Conservation (phyloP, 2,888 invertebrate species). For the Ceratothoa steindachneri region DNA sequence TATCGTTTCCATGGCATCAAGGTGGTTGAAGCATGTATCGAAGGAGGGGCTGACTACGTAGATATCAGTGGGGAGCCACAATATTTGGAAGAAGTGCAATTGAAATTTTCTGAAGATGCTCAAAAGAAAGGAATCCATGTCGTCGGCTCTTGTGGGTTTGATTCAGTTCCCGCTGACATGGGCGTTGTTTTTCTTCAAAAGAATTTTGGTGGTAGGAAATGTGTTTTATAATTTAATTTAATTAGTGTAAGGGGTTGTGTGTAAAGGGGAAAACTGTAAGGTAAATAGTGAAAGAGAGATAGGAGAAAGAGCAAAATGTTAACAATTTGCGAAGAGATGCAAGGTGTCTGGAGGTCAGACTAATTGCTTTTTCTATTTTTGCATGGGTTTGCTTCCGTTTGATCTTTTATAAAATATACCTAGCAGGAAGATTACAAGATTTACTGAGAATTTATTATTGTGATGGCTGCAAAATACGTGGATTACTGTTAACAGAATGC, state of each 20-base stretch:
- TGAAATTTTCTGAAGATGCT: slow-evolving; percentile 29
- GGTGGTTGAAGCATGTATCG: slow-evolving; percentile 38
- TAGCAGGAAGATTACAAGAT: too few species aligned
- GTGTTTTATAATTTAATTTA: neutral
- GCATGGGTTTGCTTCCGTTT: too few species aligned
- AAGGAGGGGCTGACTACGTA: slow-evolving; percentile 37
- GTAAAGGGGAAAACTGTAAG: too few species aligned
- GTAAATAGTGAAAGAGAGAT: too few species aligned
- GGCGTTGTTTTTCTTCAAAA: slow-evolving; percentile 32
- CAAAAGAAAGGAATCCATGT: slow-evolving; percentile 30
- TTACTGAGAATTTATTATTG: too few species aligned
- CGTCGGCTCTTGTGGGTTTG: slow-evolving; percentile 47
- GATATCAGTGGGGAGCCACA: slow-evolving; percentile 47
- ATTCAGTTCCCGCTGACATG: slow-evolving; percentile 46
- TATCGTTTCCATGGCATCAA: slow-evolving; percentile 38
- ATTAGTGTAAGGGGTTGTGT: neutral
- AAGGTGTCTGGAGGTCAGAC: too few species aligned
- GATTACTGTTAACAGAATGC: too few species aligned
- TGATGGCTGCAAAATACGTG: too few species aligned
- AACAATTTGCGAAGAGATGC: too few species aligned
- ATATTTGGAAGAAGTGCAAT: slow-evolving; percentile 39
- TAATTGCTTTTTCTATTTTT: too few species aligned
- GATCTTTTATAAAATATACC: too few species aligned
- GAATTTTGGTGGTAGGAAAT: slow-evolving; percentile 9
- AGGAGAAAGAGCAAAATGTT: too few species aligned